phyloP scores from a whole-genome alignment of 2,888 invertebrate species.

The Mystacides longicornis region DNA sequence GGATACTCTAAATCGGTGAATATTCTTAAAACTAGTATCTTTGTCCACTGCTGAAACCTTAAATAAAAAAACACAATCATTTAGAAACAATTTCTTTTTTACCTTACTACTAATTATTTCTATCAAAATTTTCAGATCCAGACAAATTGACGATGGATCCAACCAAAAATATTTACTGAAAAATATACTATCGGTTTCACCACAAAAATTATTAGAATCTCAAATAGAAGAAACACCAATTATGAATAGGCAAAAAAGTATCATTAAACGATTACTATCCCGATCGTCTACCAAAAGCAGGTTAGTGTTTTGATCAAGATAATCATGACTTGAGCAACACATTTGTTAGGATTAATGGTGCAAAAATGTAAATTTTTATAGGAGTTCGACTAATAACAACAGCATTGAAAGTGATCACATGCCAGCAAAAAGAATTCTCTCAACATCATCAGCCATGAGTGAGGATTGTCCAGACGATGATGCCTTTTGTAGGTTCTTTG shows the following conservation, averaged over 20 bases:
- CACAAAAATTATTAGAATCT: conserved; percentile 15
- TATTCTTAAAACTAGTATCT: no score
- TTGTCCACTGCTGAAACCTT: no score
- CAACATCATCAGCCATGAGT: conserved; percentile 37
- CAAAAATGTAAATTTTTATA: no score
- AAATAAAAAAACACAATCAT: no score
- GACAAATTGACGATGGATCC: conserved; percentile 10
- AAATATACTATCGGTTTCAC: conserved; percentile 17
- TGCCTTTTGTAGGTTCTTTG: conserved; percentile 29
- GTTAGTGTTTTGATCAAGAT: no score
- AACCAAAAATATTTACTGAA: conserved; percentile 19
- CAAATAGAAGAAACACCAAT: conserved; percentile 15
- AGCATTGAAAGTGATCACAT: conserved; percentile 30
- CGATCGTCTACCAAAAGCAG: conserved; percentile 18
- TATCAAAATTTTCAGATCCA: conserved; percentile 3
- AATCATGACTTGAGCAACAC: no score
- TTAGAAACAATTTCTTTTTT: no score
- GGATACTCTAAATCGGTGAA: neutral
- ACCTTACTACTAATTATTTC: no score
- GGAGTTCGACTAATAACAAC: conserved; percentile 21
- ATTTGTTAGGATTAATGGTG: no score
- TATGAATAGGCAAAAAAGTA: conserved; percentile 19
- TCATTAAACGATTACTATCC: conserved; percentile 20
- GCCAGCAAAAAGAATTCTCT: conserved; percentile 34
- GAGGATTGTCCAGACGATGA: conserved; percentile 39